These are phyloP conservation scores for human (Homo sapiens) DNA, from an alignment of 2,113 vertebrate species.

Conservation along the genomic window GRCh38 chr20:40426001-40426500, in stretches of 20 bases:
- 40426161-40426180: not conserved
- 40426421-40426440: not conserved
- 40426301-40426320: not conserved
- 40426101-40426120: too few relatives aligned
- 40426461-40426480: not conserved
- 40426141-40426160: not conserved
- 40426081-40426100: too few relatives aligned
- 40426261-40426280: not conserved
- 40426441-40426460: not conserved
- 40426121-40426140: too few relatives aligned
- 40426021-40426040: too few relatives aligned
- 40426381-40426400: not conserved
- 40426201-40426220: not conserved
- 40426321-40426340: not conserved
- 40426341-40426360: not conserved
- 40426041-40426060: too few relatives aligned
- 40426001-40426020: too few relatives aligned
- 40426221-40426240: not conserved
- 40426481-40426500: not conserved
- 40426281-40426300: not conserved
- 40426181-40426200: not conserved
- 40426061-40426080: too few relatives aligned
- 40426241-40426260: not conserved
- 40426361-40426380: not conserved
- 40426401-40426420: not conserved